Evolutionary conservation across 2,113 vertebrate species (phyloP), one percentile per base, ranked within the genome.

Genomic region (Aix galericulata): DNA sequence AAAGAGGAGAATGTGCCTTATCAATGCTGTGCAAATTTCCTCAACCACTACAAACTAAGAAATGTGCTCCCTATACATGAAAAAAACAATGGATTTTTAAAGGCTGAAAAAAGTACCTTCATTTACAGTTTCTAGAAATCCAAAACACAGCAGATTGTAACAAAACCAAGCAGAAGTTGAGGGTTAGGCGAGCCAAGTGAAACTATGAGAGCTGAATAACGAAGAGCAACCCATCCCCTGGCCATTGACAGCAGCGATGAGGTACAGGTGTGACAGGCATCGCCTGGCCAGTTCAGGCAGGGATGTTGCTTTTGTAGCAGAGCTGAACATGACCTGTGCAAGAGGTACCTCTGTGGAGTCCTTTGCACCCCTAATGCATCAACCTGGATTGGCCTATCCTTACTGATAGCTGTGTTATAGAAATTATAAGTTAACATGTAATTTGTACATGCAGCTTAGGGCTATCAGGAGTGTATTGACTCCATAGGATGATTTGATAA

Each of bases 191-290:
- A 88, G 83, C 64, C 68, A 82, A 79, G 58, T 58, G 67, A 34
- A 94, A 63, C 67, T 40, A 20, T 9, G 38, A 76, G 67, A 81
- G 75, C 75, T n/a, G 71, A 88, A 22, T 66, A 83, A 74, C 26
- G 13, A 55, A 36, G 56, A 36, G 55, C 74, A 89, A 87, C 82
- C 42, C 15, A 13, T 78, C 69, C 73, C 67, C 29, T 79, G 56
- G 66, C 29, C 2, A 15, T 82, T 78, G 88, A 66, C 18, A 36
- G 17, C 67, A 85, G 58, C 89, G 82, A 38, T 29, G 50, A 38
- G 73, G 94, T 78, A n/a, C 83, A 87, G 93, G 74, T 91, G 88
- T 36, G 55, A 34, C 26, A 32, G 55, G 44, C 83, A 94, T 93
- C 55, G 77, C 88, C 79, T 59, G 86, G 46, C 91, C 95, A 86